Base-by-base conservation (phyloP, 2,888 invertebrate species). In the Pogonocherus hispidulus region DNA sequence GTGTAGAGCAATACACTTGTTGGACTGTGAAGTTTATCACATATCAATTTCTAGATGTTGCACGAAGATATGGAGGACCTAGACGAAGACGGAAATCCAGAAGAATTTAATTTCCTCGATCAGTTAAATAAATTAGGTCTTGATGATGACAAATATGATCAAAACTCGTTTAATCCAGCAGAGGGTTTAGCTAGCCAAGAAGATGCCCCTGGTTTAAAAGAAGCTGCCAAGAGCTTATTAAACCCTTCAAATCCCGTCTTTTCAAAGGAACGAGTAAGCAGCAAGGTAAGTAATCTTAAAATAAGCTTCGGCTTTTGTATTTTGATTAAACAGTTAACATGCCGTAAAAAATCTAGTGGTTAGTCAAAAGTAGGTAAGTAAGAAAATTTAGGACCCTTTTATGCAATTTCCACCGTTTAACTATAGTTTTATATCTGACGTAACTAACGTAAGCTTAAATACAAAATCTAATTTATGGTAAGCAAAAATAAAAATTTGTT, bases 221-320 rank as follows among this genome's bases (percentile, higher is more conserved):
- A 90, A 75, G 90, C 91, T 0, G 87, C 90, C 4, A 87, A 89
- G 16, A 90, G 90, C 20, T 87, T 93, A 22, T 84, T 94, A 23
- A 90, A 90, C 1, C 87, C 89, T 0, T 87, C 87, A 44, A 93
- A 94, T 87, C 94, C 94, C 0, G 90, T 94, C 5, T 95, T 94
- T 84, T 79, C 89, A 22, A 79, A 87, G 0, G 76, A 86, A 2
- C 86, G 11, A 18, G 62, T 66, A n/a, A 94, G 94, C 72, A 90
- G 92, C n/a, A 94, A 93, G 79, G 87, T 87, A 77, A 18, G 6
- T 16, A n/a, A n/a, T n/a, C 2, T 46, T 4, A 18, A 44, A 4
- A 44, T 37, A 37, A 2, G 2, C 2, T 37, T 37, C n/a, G 9
- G n/a, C 37, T 37, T 37, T 37, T 37, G 9, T 37, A 37, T 37